phyloP scores from a whole-genome alignment of 2,888 invertebrate genomes.

The Noctua fimbriata region DNA sequence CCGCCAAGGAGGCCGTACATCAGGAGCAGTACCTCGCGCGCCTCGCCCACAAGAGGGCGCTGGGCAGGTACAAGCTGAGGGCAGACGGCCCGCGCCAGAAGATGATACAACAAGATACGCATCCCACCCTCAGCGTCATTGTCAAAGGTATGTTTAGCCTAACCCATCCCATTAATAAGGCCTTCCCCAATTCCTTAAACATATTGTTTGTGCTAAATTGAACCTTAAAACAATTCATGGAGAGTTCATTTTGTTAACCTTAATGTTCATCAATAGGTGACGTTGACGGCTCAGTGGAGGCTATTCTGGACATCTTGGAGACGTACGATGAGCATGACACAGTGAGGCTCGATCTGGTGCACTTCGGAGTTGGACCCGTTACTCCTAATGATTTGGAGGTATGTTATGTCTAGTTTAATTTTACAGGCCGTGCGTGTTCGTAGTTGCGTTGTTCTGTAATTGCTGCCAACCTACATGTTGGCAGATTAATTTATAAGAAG shows the following conservation, averaged over 20 bases:
- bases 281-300: conserved; percentile 99
- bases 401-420: too few relatives aligned
- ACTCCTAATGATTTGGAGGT: conserved; percentile 95
- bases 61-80: conserved; percentile 90
- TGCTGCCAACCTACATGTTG: neutral
- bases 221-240: neutral
- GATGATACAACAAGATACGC: conserved; percentile 84
- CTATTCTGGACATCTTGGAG: conserved; percentile 96
- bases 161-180: neutral
- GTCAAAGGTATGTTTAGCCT: conserved; percentile 90
- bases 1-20: conserved; percentile 92
- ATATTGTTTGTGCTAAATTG: neutral
- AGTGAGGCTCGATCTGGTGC: conserved; percentile 95
- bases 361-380: conserved; percentile 97
- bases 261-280: conserved; percentile 91
- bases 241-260: neutral
- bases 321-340: conserved; percentile 94
- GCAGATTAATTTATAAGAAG: neutral
- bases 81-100: conserved; percentile 90
- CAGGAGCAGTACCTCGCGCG: conserved; percentile 91
- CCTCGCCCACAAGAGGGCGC: conserved; percentile 90
- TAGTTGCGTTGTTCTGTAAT: neutral
- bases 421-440: too few relatives aligned
- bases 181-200: neutral
- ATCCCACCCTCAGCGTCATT: conserved; percentile 91